Evolutionary conservation across 2,113 vertebrate genomes (phyloP).

Genomic region (Chrysochloris asiatica): DNA sequence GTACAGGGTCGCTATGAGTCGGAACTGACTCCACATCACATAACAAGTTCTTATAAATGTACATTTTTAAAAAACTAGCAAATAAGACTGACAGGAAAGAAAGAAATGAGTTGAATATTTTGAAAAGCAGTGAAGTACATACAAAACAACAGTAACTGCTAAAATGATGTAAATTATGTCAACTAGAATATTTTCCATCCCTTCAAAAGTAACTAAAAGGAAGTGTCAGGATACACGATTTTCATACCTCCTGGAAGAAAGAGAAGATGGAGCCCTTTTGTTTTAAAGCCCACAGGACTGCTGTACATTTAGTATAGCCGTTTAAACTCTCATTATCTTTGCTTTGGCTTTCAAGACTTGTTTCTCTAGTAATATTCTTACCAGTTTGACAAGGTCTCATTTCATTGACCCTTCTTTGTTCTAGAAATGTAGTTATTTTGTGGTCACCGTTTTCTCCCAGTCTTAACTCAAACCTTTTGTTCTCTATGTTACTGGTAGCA

Average conservation of each 20-base stretch:
- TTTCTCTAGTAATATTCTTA: constrained; percentile 9
- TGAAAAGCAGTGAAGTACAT: neutral
- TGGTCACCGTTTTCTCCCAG: neutral
- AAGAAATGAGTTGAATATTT: neutral
- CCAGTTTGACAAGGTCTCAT: neutral
- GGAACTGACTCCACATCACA: too few relatives aligned
- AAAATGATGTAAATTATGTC: neutral
- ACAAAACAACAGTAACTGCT: neutral
- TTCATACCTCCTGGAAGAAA: neutral
- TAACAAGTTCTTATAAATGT: neutral
- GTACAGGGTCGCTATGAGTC: too few relatives aligned
- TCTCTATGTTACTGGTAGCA: constrained; percentile 5
- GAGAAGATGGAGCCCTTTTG: neutral
- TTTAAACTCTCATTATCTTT: constrained; percentile 12
- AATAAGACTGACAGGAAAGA: neutral
- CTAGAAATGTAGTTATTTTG: constrained; percentile 3
- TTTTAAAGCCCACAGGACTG: neutral
- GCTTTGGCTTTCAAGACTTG: neutral
- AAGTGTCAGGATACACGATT: neutral
- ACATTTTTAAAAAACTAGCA: neutral
- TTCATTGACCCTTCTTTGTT: constrained; percentile 19
- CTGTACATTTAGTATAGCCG: neutral
- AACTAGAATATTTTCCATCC: neutral
- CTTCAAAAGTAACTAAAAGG: constrained; percentile 7
- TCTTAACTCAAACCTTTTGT: constrained; percentile 18